Evolutionary conservation across 2,797 vertebrate genomes (phyloP), one percentile per base, ranked within the genome.

Genomic region (Galaxias olidus): DNA sequence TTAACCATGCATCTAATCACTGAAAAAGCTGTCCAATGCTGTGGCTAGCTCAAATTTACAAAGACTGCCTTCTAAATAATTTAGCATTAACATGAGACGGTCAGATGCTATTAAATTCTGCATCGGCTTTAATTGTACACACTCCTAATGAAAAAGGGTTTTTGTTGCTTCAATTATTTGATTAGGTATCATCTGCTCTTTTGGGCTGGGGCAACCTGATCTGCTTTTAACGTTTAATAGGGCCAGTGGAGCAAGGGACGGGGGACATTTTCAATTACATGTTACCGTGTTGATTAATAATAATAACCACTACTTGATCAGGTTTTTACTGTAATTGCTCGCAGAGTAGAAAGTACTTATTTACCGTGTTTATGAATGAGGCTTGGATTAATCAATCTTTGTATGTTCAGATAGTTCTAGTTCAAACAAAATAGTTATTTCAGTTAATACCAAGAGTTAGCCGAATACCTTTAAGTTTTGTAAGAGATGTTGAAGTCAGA

Each of bases 321-420:
- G 91, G 94, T 94, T 96, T 94, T 97, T 94, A 96, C 92, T 91
- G 93, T 95, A 97, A 96, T 96, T 96, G 92, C 93, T 91, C 92
- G 90, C 91, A 92, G 94, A 94, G 94, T 90, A 94, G 93, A 93
- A 89, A 91, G 76, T 73, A 91, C 90, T 90, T 85, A 90, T 91
- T 93, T 91, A 91, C 87, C 89, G 82, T 76, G 88, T 89, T 91
- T 88, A 90, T 92, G 90, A 89, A 90, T 91, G 82, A 76, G 30
- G 84, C 71, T 86, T 77, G 86, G 79, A 86, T 83, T 75, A 64
- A 70, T 64, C 61, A 65, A 84, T 88, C 72, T 67, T 62, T 63
- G 59, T 59, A 50, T 66, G 76, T 68, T 73, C 69, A 65, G 68
- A 68, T 65, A 73, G 72, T 30, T 30, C 30, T 30, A 3, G 30